phyloP scores from a whole-genome alignment of 2,888 invertebrate species.

The Amitus sp. region DNA sequence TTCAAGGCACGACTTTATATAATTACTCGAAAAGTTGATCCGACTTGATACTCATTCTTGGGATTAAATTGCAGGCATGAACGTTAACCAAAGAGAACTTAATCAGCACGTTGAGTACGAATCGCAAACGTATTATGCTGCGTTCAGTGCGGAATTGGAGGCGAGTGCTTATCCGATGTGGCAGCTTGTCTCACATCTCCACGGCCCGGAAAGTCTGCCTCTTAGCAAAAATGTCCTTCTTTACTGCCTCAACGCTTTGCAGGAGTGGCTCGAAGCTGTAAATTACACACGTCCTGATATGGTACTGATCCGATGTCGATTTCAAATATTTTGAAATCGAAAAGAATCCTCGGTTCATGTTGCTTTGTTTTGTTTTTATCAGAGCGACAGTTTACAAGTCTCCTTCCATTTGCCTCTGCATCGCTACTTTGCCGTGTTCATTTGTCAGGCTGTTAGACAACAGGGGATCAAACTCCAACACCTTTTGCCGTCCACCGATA shows the following conservation, averaged over 20 bases:
- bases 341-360: too few relatives aligned
- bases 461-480: slow-evolving; percentile 82
- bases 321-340: too few relatives aligned
- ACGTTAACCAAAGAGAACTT: slow-evolving; percentile 91
- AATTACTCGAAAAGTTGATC: too few relatives aligned
- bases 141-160: slow-evolving; percentile 97
- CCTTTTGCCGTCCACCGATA: slow-evolving; percentile 82
- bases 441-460: slow-evolving; percentile 84
- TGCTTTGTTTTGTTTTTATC: slow-evolving; percentile 49
- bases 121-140: slow-evolving; percentile 96
- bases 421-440: slow-evolving; percentile 89
- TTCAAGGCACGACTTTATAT: too few relatives aligned
- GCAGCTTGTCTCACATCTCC: slow-evolving; percentile 91
- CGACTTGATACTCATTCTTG: too few relatives aligned
- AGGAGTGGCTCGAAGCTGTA: slow-evolving; percentile 90
- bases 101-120: slow-evolving; percentile 95
- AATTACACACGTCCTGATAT: slow-evolving; percentile 76
- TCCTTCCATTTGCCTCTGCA: slow-evolving; percentile 98
- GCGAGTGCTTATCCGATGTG: slow-evolving; percentile 98
- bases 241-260: slow-evolving; percentile 81
- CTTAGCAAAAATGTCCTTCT: slow-evolving; percentile 80
- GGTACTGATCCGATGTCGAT: too few relatives aligned
- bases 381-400: slow-evolving; percentile 85
- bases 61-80: too few relatives aligned
- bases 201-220: slow-evolving; percentile 77